A percentile compares a stretch with the other conserved stretches of the same genome.
Conservation (phyloP, 1,140 invertebrate genomes). For the Ptiloglossa arizonensis region DNA sequence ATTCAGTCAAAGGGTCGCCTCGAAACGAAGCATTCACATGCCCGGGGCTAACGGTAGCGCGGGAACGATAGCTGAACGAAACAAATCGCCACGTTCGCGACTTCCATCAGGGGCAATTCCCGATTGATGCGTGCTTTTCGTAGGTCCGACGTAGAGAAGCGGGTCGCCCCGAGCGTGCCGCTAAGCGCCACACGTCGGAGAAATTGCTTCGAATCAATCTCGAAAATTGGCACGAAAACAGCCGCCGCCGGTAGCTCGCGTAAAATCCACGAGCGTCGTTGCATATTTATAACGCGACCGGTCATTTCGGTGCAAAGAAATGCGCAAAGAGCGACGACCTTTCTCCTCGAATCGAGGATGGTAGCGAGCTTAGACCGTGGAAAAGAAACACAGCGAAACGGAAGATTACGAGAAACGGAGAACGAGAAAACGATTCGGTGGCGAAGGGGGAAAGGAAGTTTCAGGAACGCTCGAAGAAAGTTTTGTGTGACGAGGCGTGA, state of each 20-base stretch:
- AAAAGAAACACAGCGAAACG: not conserved
- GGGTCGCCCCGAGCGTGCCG: slow-evolving; percentile 17
- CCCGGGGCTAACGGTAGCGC: not conserved
- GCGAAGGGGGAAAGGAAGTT: slow-evolving; percentile 26
- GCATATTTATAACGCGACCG: slow-evolving; percentile 69
- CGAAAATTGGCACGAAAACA: slow-evolving; percentile 69
- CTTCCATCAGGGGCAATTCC: slow-evolving; percentile 12
- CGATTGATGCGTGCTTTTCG: slow-evolving; percentile 19
- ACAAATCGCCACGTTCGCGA: slow-evolving; percentile 21
- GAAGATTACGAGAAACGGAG: slow-evolving; percentile 5
- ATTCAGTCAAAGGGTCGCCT: no score
- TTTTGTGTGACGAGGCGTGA: slow-evolving; percentile 39
- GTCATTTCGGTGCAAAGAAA: slow-evolving; percentile 65
- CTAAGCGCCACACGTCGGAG: slow-evolving; percentile 21
- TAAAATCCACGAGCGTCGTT: slow-evolving; percentile 54
- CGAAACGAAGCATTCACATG: not conserved
- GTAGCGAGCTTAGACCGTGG: not conserved
- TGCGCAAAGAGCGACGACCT: slow-evolving; percentile 54
- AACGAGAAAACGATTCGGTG: not conserved
- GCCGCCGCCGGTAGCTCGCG: slow-evolving; percentile 31
- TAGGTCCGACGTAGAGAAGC: slow-evolving; percentile 7
- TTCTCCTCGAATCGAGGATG: not conserved
- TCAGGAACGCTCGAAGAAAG: slow-evolving; percentile 39
- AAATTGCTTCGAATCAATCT: slow-evolving; percentile 69
- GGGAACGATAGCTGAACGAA: not conserved